Conservation (phyloP, 2,797 vertebrate genomes). For the Acrossocheilus wenchowensis region DNA sequence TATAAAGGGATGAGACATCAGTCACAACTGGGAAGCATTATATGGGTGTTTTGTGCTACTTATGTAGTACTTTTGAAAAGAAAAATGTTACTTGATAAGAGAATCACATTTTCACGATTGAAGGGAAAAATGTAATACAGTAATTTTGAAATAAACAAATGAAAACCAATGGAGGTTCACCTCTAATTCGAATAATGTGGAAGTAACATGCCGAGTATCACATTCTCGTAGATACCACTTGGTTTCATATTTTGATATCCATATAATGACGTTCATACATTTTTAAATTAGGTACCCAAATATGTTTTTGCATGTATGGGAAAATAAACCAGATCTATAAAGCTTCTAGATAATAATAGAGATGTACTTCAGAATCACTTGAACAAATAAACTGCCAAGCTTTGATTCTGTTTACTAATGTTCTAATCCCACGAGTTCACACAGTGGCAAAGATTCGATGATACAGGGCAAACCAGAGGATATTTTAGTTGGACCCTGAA, state of each 20-base stretch:
- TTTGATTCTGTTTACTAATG: conserved; percentile 3
- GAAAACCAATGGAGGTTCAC: not conserved
- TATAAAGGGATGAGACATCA: conserved; percentile 66
- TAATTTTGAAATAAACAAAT: not conserved
- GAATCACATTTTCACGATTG: not conserved
- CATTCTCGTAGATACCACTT: not conserved
- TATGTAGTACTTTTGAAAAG: conserved; percentile 46
- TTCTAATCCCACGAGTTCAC: not conserved
- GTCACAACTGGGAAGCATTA: conserved; percentile 63
- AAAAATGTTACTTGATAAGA: not conserved
- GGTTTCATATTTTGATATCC: not conserved
- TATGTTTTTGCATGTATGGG: not conserved
- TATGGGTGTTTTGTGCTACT: conserved; percentile 62
- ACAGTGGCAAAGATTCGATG: conserved; percentile 1
- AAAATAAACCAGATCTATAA: conserved; percentile 10
- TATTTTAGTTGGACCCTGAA: conserved; percentile 36
- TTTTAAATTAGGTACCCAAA: not conserved
- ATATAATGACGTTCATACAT: not conserved
- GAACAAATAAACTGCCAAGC: conserved; percentile 29
- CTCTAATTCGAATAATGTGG: not conserved
- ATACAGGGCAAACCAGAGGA: conserved; percentile 18
- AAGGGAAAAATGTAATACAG: not conserved
- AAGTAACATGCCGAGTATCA: not conserved
- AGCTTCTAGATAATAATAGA: conserved; percentile 32
- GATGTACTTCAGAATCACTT: conserved; percentile 22